A percentile compares a stretch with the other conserved stretches of the same genome.
Conservation (phyloP, 2,888 invertebrate genomes). For the Parthenolecanium corni region DNA sequence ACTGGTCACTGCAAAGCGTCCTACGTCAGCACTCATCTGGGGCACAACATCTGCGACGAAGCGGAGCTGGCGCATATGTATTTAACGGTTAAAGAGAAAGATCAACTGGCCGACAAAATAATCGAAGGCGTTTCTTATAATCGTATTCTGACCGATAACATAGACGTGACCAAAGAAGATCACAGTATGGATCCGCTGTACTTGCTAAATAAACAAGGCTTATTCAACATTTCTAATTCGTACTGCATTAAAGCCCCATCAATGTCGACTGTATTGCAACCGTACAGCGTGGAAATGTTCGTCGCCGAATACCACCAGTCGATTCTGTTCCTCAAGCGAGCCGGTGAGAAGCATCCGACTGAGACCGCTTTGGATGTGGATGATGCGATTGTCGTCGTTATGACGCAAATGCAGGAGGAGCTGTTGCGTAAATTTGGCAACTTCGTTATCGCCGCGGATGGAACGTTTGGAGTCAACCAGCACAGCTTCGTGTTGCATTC, state of each 20-base stretch:
- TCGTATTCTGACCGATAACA: not conserved
- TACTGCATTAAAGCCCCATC: not conserved
- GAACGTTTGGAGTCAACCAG: not conserved
- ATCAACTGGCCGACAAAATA: not conserved
- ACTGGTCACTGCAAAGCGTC: not conserved
- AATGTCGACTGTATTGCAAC: not conserved
- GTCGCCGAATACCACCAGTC: not conserved
- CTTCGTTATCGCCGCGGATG: slow-evolving; percentile 7
- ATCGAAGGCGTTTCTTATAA: not conserved
- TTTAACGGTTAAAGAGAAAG: not conserved
- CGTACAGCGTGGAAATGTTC: not conserved
- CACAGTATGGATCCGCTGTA: not conserved
- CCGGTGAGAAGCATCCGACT: not conserved
- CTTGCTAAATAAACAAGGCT: not conserved
- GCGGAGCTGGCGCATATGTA: slow-evolving; percentile 7
- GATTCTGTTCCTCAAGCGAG: slow-evolving; percentile 8
- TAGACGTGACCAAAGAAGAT: not conserved
- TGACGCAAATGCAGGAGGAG: slow-evolving; percentile 5
- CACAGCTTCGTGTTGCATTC: slow-evolving; percentile 11
- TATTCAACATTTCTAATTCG: not conserved
- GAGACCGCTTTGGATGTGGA: not conserved
- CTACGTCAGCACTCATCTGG: not conserved
- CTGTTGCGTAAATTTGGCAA: not conserved
- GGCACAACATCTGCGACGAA: not conserved
- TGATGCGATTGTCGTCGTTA: slow-evolving; percentile 11